A percentile compares a stretch with the other conserved stretches of the same genome.
These are phyloP conservation scores for Helicoverpa assulta DNA, from an alignment of 2,888 invertebrate genomes.

Conservation along the genomic window DNA sequence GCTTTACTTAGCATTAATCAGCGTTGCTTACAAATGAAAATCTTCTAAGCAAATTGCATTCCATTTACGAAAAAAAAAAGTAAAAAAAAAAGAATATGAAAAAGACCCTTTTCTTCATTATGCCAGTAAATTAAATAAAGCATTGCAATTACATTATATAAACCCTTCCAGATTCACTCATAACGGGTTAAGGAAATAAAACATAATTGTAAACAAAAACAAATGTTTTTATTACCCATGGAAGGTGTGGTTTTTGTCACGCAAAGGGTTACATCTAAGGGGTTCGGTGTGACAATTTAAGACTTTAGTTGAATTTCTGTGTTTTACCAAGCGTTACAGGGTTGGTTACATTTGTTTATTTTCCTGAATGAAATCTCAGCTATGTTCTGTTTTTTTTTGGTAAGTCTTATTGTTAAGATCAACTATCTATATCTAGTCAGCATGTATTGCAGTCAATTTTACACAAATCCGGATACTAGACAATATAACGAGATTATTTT, in stretches of 20 bases:
- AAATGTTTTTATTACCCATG: constrained; percentile 48
- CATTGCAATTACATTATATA: constrained; percentile 40
- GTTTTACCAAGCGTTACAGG: constrained; percentile 19
- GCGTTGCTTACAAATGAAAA: too few species aligned
- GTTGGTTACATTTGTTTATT: not conserved
- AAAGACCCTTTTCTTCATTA: constrained; percentile 10
- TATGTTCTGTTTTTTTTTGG: too few species aligned
- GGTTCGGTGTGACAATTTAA: constrained; percentile 20
- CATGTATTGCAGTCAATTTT: too few species aligned
- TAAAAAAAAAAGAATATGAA: constrained; percentile 2
- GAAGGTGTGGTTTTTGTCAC: constrained; percentile 33
- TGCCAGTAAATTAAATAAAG: constrained; percentile 32
- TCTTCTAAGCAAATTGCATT: too few species aligned
- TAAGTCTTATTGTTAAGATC: too few species aligned
- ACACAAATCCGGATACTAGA: too few species aligned
- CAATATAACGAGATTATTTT: too few species aligned
- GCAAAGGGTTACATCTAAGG: constrained; percentile 30
- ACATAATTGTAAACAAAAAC: constrained; percentile 34
- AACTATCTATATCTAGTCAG: too few species aligned
- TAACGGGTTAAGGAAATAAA: constrained; percentile 35
- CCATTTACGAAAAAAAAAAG: too few species aligned
- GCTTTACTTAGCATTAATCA: too few species aligned
- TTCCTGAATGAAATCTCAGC: too few species aligned
- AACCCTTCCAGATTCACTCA: constrained; percentile 35
- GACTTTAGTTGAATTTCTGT: constrained; percentile 24